Evolutionary conservation across 2,113 vertebrate species (phyloP), one percentile per base, ranked within the genome.

Genomic region (Myiozetetes cayanensis): DNA sequence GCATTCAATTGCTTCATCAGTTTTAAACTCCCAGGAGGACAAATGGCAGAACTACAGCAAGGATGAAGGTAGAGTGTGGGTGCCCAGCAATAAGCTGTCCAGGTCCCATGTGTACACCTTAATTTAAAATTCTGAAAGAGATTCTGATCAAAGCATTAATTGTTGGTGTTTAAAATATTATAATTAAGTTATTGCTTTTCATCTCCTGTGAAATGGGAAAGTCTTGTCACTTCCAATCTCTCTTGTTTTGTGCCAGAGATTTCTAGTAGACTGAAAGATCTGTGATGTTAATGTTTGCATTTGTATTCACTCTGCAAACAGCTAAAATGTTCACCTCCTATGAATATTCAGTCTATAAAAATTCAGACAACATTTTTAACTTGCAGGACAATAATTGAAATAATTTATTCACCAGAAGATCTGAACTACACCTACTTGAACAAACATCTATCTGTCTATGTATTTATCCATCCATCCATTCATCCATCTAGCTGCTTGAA

Each of bases 331-430:
- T 94, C 56, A 43, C 80, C 56, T 93, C 43, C 52, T 66, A 93
- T 93, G 89, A 96, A 97, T 97, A 96, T 94, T 95, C 89, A 86
- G 24, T 71, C 55, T 74, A 37, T 52, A 89, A 93, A 94, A 80
- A 90, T 65, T 85, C 63, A 92, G 82, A 75, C 31, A 89, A 50
- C 5, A 89, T 93, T 92, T 94, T 87, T 88, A 67, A 66, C 53
- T 93, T 72, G 35, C 76, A 80, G 79, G 91, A 76, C 77, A 94
- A 75, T 87, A 95, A 95, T 22, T 87, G 55, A 85, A 89, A 47
- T 74, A 71, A 89, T 58, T 87, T 94, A 95, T 96, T 95, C 92
- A 85, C 63, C 47, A 55, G 78, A 83, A 68, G 73, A 70, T 31
- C 35, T 87, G 65, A 90, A 80, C 86, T 67, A 47, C 4, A 53